Base-by-base conservation (phyloP, 2,888 invertebrate species). In the Heteromyza rotundicornis region DNA sequence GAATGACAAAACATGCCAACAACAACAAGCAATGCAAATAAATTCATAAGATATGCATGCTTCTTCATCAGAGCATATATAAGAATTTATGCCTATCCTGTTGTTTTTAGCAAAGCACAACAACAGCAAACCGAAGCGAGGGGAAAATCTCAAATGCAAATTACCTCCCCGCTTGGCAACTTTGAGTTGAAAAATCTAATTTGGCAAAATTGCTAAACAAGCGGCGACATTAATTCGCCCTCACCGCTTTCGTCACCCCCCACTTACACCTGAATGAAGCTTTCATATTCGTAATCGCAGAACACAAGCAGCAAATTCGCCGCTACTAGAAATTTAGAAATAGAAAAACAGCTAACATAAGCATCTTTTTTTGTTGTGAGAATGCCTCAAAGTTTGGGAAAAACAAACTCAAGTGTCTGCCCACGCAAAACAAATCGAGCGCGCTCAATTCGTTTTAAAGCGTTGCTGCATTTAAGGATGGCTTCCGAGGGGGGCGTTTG, bases 181-280 rank as follows among this genome's bases (percentile, higher is more conserved):
- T 47, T 19, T 19, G 19, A n/a, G 40, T n/a, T 14, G 14, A 20
- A 17, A 47, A 49, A 57, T 49, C 57, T 47, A 17, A 44, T 56
- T 56, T 44, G 17, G 12, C 22, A 23, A 40, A 57, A 49, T 57
- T 49, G 57, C 32, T 57, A 20, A 57, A 57, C 49, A 57, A 57
- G 57, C 32, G 49, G 47, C 47, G 55, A 40, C 61, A 32, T 54
- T 54, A 19, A 47, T 20, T 20, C 20, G 47, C 47, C 2, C 19
- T 3, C 47, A 19, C 47, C 47, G 5, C n/a, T 47, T 19, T 5
- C 47, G 19, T 2, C 47, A 14, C 20, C 47, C 10, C 47, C 19
- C 17, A n/a, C n/a, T n/a, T n/a, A n/a, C n/a, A n/a, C n/a, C n/a
- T n/a, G n/a, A 5, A 32, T 32, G 32, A 40, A 40, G 5, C 27